A percentile compares a stretch with the other conserved stretches of the same genome.
Evolutionary conservation across 2,888 invertebrate species (phyloP).

Genomic region (Anoplius nigerrimus): DNA sequence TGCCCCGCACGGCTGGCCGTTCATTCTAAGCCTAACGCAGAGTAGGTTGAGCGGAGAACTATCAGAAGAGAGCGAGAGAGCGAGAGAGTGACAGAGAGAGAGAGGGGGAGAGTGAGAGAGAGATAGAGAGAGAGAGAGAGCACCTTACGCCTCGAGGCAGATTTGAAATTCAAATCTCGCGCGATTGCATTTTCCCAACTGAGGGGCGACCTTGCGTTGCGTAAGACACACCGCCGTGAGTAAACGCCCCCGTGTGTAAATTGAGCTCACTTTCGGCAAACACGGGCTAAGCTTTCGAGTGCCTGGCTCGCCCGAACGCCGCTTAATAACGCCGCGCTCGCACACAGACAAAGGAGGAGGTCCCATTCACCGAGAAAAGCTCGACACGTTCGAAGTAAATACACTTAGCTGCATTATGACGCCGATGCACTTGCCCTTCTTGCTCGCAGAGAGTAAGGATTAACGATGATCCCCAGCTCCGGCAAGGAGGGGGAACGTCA

Average conservation of each 20-base stretch:
- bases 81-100: not conserved
- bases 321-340: conserved; percentile 33
- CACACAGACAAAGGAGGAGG: no score
- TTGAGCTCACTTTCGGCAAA: conserved; percentile 45
- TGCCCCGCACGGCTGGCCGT: no score
- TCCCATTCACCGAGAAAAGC: no score
- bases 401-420: no score
- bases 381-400: no score
- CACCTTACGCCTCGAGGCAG: not conserved
- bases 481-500: no score
- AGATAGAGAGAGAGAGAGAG: conserved; percentile 6
- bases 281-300: conserved; percentile 31
- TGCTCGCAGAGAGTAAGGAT: no score
- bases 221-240: conserved; percentile 13
- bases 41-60: no score
- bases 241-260: conserved; percentile 36
- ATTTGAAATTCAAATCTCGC: conserved; percentile 54
- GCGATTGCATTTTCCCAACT: conserved; percentile 31
- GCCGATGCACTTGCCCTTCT: no score
- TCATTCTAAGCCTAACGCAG: no score
- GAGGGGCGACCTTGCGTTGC: conserved; percentile 30
- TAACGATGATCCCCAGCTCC: no score
- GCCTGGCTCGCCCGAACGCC: not conserved
- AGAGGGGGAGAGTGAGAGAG: conserved; percentile 16
- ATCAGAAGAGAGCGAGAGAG: no score